A percentile compares a stretch with the other conserved stretches of the same genome.
These are phyloP conservation scores for Malurus leucopterus DNA, from an alignment of 2,797 vertebrate genomes.

Conservation along the genomic window DNA sequence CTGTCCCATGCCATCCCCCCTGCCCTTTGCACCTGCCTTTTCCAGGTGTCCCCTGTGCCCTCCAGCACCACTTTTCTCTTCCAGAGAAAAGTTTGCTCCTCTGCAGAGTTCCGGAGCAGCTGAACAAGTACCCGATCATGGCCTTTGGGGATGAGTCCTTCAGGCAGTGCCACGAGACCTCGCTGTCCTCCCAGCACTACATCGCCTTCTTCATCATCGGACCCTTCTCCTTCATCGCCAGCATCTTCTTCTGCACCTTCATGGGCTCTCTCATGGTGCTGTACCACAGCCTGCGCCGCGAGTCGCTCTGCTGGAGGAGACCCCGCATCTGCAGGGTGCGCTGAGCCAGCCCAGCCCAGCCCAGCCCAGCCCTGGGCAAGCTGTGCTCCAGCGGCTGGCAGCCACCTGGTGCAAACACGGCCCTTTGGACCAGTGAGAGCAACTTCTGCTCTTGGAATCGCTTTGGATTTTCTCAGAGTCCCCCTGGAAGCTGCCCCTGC, in stretches of 20 bases:
- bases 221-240: conserved; percentile 64
- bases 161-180: conserved; percentile 45
- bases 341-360: background rate
- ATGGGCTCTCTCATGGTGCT: conserved; percentile 33
- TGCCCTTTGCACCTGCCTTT: background rate
- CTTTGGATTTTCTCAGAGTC: background rate
- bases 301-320: background rate
- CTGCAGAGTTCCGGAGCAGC: conserved; percentile 54
- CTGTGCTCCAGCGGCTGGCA: background rate
- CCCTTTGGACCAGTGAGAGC: background rate
- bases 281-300: background rate
- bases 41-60: background rate
- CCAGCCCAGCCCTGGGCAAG: background rate
- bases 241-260: conserved; percentile 65
- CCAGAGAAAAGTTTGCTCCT: conserved; percentile 56
- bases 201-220: conserved; percentile 60
- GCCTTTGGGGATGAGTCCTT: conserved; percentile 69
- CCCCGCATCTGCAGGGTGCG: background rate
- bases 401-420: background rate
- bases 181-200: conserved; percentile 24
- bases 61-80: conserved; percentile 6
- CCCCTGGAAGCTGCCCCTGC: background rate
- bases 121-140: conserved; percentile 45
- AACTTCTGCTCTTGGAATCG: background rate
- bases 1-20: background rate